Conservation (phyloP, 2,113 vertebrate genomes). For the Tetraodon nigroviridis region DNA sequence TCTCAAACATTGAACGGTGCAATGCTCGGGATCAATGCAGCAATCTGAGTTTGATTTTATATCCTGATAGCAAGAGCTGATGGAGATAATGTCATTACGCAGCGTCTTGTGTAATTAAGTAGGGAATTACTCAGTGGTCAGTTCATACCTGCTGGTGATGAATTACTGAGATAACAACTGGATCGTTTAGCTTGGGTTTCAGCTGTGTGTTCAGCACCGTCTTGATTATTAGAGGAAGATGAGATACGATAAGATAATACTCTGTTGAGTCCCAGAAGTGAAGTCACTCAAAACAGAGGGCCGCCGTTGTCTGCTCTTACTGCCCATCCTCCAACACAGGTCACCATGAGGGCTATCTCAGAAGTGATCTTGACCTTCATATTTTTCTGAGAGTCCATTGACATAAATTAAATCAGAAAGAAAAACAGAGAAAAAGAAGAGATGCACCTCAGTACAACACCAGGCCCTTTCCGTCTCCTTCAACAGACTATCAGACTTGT, state of each 20-base stretch:
- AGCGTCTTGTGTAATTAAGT: constrained; percentile 49
- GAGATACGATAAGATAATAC: not conserved
- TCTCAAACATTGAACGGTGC: not conserved
- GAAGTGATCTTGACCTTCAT: no score
- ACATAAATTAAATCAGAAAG: no score
- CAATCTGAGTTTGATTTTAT: constrained; percentile 32
- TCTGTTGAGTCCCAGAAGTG: no score
- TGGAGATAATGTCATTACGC: constrained; percentile 34
- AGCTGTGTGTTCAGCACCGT: constrained; percentile 18
- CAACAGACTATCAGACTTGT: no score
- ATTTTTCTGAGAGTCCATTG: no score
- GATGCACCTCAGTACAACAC: no score
- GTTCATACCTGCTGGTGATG: constrained; percentile 49
- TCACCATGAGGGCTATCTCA: no score
- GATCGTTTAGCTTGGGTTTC: constrained; percentile 48
- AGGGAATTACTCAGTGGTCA: constrained; percentile 56
- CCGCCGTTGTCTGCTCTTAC: no score
- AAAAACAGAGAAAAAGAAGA: no score
- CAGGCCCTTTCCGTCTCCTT: no score
- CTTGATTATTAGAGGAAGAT: constrained; percentile 7
- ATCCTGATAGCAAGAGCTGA: constrained; percentile 15
- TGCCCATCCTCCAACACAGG: no score
- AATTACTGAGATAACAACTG: constrained; percentile 37
- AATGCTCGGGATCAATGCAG: constrained; percentile 16
- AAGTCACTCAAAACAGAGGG: no score